Conservation (phyloP, 2,797 vertebrate species). For the Gymnodraco acuticeps region DNA sequence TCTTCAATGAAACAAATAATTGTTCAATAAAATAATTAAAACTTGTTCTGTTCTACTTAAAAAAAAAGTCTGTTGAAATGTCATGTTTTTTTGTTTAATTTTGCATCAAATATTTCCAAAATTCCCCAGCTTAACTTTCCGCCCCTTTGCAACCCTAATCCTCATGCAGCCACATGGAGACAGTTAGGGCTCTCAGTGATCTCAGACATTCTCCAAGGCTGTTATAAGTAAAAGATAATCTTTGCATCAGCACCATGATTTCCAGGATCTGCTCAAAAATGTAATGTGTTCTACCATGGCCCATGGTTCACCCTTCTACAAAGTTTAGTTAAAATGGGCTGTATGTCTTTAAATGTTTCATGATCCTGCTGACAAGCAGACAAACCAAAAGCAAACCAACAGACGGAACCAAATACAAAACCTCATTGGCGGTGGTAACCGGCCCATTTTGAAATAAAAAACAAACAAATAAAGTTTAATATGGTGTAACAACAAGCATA, state of each 20-base stretch:
- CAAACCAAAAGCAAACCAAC: too few relatives aligned
- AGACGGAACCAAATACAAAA: too few relatives aligned
- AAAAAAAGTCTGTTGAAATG: too few relatives aligned
- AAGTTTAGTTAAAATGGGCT: neutral
- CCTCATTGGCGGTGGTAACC: too few relatives aligned
- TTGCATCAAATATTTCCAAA: too few relatives aligned
- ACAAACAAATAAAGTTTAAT: conserved; percentile 1
- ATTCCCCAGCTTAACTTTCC: too few relatives aligned
- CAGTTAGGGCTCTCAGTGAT: neutral
- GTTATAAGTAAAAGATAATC: neutral
- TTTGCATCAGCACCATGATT: neutral
- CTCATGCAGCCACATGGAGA: neutral
- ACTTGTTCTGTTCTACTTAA: too few relatives aligned
- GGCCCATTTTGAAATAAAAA: conserved; percentile 4
- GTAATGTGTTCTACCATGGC: neutral
- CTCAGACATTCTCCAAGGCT: neutral
- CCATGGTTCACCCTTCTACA: neutral
- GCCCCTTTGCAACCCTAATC: neutral
- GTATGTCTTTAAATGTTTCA: too few relatives aligned
- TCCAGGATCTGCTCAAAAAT: neutral
- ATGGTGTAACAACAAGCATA: neutral
- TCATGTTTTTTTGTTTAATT: too few relatives aligned
- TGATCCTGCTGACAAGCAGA: too few relatives aligned
- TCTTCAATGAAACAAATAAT: too few relatives aligned
- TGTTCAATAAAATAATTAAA: too few relatives aligned